Evolutionary conservation across 2,113 vertebrate genomes (phyloP).

Genomic region (Antechinus flavipes): DNA sequence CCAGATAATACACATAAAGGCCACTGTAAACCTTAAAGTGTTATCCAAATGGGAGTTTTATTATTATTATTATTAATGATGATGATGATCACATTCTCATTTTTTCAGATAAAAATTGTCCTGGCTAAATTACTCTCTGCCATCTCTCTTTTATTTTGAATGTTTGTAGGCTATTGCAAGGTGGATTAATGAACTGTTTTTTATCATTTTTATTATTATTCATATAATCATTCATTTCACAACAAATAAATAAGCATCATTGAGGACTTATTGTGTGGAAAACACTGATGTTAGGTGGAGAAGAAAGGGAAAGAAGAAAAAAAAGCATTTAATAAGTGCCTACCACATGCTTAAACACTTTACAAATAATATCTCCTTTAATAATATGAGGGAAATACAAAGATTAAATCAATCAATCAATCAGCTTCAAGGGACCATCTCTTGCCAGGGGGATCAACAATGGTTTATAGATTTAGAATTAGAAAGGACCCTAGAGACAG

Average conservation of each 20-base stretch:
- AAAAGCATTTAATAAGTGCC: neutral
- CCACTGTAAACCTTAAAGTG: no score
- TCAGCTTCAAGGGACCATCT: neutral
- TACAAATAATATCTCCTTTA: neutral
- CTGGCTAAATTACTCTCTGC: neutral
- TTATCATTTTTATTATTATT: neutral
- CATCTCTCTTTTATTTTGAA: neutral
- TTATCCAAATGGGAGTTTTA: neutral
- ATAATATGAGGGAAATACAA: neutral
- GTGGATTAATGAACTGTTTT: neutral
- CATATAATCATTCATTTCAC: neutral
- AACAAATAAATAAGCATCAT: neutral
- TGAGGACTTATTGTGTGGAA: neutral
- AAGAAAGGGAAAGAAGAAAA: neutral
- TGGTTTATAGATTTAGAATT: neutral
- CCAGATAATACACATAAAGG: no score
- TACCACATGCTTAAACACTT: neutral
- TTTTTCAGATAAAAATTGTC: no score
- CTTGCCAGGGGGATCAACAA: neutral
- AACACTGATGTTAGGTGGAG: neutral
- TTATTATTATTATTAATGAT: neutral
- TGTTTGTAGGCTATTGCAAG: neutral
- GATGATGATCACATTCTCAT: neutral
- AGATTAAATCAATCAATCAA: neutral
- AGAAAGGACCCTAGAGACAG: neutral